Evolutionary conservation across 2,888 invertebrate genomes (phyloP).

Genomic region (Marronus borbonicus): DNA sequence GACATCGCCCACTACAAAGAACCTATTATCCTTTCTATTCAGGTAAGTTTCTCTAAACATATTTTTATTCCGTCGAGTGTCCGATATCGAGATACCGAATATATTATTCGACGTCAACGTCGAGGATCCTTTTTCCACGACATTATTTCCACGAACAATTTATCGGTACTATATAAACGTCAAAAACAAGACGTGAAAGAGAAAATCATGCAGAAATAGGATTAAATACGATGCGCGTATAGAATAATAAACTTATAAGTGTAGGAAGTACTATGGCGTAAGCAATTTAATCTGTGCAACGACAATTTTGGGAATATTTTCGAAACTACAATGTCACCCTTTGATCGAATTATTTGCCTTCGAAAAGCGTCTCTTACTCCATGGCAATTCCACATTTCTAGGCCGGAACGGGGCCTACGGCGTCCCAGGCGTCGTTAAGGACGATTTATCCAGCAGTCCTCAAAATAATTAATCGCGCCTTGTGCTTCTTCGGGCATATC

Average conservation of each 20-base stretch:
- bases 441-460: too few relatives aligned
- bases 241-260: neutral
- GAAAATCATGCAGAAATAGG: neutral
- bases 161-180: neutral
- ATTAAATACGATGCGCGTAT: neutral
- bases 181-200: neutral
- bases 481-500: too few relatives aligned
- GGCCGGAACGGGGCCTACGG: too few relatives aligned
- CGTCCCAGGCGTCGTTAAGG: too few relatives aligned
- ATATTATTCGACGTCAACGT: neutral
- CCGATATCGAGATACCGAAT: neutral
- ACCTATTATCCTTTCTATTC: slow-evolving; percentile 72
- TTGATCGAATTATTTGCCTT: too few relatives aligned
- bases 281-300: neutral
- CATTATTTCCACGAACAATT: neutral
- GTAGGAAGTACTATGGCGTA: neutral
- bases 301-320: neutral
- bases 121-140: neutral
- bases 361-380: too few relatives aligned
- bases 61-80: slow-evolving; percentile 23
- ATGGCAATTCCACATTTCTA: too few relatives aligned
- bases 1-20: slow-evolving; percentile 69
- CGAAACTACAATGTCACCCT: too few relatives aligned
- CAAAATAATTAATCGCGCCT: too few relatives aligned
- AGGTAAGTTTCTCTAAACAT: slow-evolving; percentile 72